Evolutionary conservation across 53 echinoderm and acorn worm species (phyloP).

Genomic region (Paracentrotus lividus): DNA sequence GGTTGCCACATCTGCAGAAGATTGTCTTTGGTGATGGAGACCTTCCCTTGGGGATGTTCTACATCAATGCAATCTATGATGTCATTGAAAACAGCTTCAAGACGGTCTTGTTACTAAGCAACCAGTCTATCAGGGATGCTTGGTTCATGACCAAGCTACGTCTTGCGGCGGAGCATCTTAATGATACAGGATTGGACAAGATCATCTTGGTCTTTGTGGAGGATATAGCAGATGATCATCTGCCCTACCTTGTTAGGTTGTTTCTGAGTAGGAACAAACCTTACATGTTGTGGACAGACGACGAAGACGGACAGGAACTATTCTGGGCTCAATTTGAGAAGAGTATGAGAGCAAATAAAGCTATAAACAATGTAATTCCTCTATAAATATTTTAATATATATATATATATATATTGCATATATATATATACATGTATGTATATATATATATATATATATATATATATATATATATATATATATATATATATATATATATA

Average conservation of each 20-base stretch:
- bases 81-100: slow-evolving; percentile 53
- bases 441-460: no score
- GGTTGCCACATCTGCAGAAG: slow-evolving; percentile 51
- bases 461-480: no score
- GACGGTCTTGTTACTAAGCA: slow-evolving; percentile 37
- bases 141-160: slow-evolving; percentile 62
- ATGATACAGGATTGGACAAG: slow-evolving; percentile 38
- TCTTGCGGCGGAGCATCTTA: slow-evolving; percentile 29
- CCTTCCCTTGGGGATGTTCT: slow-evolving; percentile 41
- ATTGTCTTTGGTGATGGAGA: slow-evolving; percentile 13
- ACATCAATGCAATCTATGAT: slow-evolving; percentile 24
- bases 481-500: no score
- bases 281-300: slow-evolving; percentile 32
- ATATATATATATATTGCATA: no score
- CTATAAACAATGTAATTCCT: slow-evolving; percentile 43
- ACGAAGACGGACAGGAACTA: slow-evolving; percentile 42
- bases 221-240: slow-evolving; percentile 37
- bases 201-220: slow-evolving; percentile 25
- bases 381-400: not conserved
- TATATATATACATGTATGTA: no score
- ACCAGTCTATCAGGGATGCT: slow-evolving; percentile 7
- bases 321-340: slow-evolving; percentile 63
- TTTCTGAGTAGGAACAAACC: slow-evolving; percentile 57
- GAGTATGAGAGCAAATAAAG: slow-evolving; percentile 54
- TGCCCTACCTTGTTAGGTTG: slow-evolving; percentile 55